Evolutionary conservation across 1,140 invertebrate species (phyloP), one percentile per base, ranked within the genome.

Genomic region (Grapholita molesta): DNA sequence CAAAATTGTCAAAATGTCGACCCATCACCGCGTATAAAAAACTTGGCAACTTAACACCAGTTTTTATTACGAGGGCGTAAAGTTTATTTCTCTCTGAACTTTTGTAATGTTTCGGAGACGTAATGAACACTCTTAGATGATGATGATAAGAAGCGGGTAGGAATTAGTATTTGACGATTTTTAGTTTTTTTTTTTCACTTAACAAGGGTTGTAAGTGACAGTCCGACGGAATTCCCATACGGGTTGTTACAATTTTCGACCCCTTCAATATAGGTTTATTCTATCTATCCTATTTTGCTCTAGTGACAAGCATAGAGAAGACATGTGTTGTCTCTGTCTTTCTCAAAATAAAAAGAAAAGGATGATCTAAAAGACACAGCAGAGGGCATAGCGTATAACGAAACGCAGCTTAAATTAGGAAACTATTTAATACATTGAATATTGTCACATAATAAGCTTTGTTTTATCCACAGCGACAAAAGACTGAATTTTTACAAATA

Each of bases 1-100:
- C 81, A 77, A 83, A 85, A 88, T 87, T 88, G 86, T 88, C 86
- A 86, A 87, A 85, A 85, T 84, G 87, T 88, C 85, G 78, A 79
- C 79, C 85, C 75, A 85, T 88, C 85, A 85, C 66, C 24, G 78
- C 82, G 78, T 77, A 25, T 25, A 57, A 57, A 57, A 57, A 57
- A 57, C 53, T 57, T 57, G 25, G 23, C 25, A 23, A 57, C 53
- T 57, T 57, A 11, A 48, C 6, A 48, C 4, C 21, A 15, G 1
- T 48, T 21, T 48, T 21, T 48, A 48, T 21, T 2, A 12, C 18
- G 0, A 21, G 18, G 18, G 70, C 57, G 75, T 71, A 74, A 77
- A 77, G 69, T 70, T 64, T 7, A 48, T 15, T 21, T 21, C 21
- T n/a, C 42, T 18, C 2, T 48, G 42, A 2, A 38, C 9, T 21